Evolutionary conservation across 2,113 vertebrate species (phyloP).

Genomic region (Australoheros scitulus): DNA sequence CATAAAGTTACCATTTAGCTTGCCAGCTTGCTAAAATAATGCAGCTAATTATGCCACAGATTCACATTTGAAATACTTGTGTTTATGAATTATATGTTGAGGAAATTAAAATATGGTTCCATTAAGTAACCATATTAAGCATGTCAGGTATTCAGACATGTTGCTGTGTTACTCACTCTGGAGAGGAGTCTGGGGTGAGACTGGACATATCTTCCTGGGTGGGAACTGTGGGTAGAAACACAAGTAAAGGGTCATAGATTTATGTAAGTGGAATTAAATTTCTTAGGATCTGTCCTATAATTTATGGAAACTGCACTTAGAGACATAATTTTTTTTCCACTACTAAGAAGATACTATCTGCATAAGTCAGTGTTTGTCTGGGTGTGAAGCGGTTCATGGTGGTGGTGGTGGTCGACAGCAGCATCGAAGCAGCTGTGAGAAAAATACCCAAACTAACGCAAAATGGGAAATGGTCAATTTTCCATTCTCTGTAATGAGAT

Average conservation of each 20-base stretch:
- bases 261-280: no score
- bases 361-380: background rate
- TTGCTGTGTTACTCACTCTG: slow-evolving; percentile 88
- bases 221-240: slow-evolving; percentile 83
- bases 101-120: background rate
- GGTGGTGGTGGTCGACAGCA: background rate
- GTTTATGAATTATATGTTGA: background rate
- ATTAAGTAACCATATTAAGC: accelerated
- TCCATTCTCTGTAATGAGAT: slow-evolving; percentile 16
- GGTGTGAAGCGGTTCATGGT: no score
- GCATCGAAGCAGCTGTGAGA: background rate
- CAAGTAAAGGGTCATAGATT: background rate
- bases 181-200: slow-evolving; percentile 97
- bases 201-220: slow-evolving; percentile 99
- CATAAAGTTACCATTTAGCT: background rate
- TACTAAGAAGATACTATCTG: background rate
- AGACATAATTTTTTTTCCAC: no score
- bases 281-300: background rate
- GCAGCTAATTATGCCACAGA: background rate
- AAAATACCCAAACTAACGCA: background rate
- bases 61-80: background rate
- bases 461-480: background rate
- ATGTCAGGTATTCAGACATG: background rate
- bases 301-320: background rate
- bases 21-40: background rate